phyloP scores from a whole-genome alignment of 2,797 vertebrate genomes.

The Poecilia velifera region DNA sequence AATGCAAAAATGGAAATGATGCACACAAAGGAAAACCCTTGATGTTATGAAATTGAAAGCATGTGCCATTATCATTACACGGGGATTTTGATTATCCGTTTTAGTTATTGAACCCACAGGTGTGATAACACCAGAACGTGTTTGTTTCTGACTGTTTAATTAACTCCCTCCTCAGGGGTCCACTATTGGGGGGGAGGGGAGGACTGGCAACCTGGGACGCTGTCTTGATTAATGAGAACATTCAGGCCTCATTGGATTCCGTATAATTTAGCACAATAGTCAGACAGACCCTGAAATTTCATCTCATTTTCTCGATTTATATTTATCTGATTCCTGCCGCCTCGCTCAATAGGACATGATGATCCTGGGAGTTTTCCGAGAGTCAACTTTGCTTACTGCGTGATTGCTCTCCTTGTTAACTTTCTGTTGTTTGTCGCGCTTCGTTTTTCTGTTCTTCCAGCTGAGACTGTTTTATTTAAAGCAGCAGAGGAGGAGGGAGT shows the following conservation, averaged over 20 bases:
- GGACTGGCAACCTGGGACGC: conserved; percentile 59
- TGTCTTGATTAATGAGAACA: conserved; percentile 79
- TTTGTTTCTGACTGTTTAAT: conserved; percentile 69
- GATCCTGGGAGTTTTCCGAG: conserved; percentile 39
- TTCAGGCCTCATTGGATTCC: conserved; percentile 76
- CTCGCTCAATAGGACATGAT: conserved; percentile 73
- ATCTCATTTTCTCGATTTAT: conserved; percentile 74
- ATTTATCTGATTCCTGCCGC: conserved; percentile 63
- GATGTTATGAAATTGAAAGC: conserved; percentile 33
- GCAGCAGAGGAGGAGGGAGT: conserved; percentile 84
- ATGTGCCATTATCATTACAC: conserved; percentile 22
- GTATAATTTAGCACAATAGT: conserved; percentile 61
- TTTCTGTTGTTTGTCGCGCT: conserved; percentile 31
- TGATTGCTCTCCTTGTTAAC: conserved; percentile 35
- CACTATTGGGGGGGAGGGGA: conserved; percentile 31
- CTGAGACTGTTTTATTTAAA: conserved; percentile 86
- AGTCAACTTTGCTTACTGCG: conserved; percentile 33
- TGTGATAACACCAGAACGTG: conserved; percentile 32
- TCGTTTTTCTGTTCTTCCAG: conserved; percentile 69
- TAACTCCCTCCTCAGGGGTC: conserved; percentile 69
- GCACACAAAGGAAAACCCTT: conserved; percentile 1
- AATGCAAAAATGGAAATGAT: conserved; percentile 5
- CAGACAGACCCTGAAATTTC: conserved; percentile 74
- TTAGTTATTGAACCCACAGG: conserved; percentile 47
- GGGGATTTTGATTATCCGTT: conserved; percentile 47